A percentile compares a stretch with the other conserved stretches of the same genome.
These are phyloP conservation scores for Borostomias antarcticus DNA, from an alignment of 2,797 vertebrate genomes.

Conservation along the genomic window DNA sequence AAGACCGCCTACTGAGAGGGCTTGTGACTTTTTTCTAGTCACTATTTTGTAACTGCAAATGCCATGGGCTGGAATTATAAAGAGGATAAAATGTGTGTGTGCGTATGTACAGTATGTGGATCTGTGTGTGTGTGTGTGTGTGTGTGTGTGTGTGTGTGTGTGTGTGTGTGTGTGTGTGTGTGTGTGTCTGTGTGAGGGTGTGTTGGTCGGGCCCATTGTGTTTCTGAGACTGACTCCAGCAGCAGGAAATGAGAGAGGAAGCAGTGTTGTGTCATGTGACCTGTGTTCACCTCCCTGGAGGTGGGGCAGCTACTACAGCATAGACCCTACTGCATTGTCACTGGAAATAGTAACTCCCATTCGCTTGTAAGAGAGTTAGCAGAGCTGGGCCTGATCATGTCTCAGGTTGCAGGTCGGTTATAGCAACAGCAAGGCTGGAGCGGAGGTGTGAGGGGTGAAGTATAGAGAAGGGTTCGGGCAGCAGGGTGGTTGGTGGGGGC, in stretches of 20 bases:
- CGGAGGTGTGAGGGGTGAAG: constrained; percentile 19
- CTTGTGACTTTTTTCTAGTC: constrained; percentile 4
- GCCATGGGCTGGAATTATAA: background rate
- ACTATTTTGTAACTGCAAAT: background rate
- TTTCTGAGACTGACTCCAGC: constrained; percentile 21
- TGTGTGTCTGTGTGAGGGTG: constrained; percentile 1
- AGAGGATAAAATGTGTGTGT: background rate
- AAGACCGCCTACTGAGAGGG: background rate
- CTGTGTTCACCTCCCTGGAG: constrained; percentile 1
- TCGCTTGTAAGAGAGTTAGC: background rate
- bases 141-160: constrained; percentile 4
- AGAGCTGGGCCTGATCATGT: constrained; percentile 10
- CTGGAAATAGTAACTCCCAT: background rate
- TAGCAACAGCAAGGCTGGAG: constrained; percentile 28
- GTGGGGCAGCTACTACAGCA: constrained; percentile 42
- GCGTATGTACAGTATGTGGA: too few species aligned
- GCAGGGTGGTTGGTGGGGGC: background rate
- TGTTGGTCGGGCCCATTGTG: constrained; percentile 25
- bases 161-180: constrained; percentile 13
- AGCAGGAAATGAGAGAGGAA: constrained; percentile 69
- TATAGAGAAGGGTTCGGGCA: background rate
- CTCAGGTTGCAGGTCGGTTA: constrained; percentile 44
- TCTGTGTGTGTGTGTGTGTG: constrained; percentile 16
- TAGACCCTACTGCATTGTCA: constrained; percentile 17
- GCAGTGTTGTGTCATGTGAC: constrained; percentile 51